Conservation (phyloP, 2,113 vertebrate species). For the Bubo scandiacus region DNA sequence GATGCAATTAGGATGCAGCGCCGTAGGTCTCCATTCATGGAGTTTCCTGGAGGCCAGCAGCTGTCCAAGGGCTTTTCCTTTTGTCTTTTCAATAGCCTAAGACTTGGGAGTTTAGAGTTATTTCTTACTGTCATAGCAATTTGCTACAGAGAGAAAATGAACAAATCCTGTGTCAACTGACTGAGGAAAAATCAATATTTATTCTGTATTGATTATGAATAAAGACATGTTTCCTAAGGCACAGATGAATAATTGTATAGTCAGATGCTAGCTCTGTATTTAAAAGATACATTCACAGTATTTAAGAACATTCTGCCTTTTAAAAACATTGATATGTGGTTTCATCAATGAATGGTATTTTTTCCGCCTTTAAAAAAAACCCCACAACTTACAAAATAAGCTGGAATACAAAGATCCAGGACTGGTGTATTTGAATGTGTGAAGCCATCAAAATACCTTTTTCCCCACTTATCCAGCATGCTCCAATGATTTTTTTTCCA, state of each 20-base stretch:
- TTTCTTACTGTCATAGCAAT: background rate
- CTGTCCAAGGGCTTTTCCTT: background rate
- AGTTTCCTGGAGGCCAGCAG: conserved; percentile 28
- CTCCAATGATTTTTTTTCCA: background rate
- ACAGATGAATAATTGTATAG: background rate
- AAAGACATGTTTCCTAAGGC: background rate
- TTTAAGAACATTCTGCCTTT: background rate
- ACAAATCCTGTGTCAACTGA: rapidly evolving
- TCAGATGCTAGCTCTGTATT: background rate
- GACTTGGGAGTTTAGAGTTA: background rate
- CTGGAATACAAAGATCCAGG: background rate
- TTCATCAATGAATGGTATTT: background rate
- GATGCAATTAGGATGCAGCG: background rate
- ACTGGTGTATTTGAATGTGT: background rate
- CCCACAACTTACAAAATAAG: background rate
- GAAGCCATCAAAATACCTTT: background rate
- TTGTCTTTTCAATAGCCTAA: background rate
- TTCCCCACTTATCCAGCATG: background rate
- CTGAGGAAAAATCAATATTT: background rate
- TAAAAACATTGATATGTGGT: background rate
- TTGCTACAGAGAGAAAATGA: background rate
- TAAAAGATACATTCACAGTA: background rate
- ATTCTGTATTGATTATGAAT: background rate
- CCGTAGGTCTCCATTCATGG: background rate
- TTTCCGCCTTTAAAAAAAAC: background rate